These are phyloP conservation scores for Musca vetustissima DNA, from an alignment of 1,140 invertebrate species.

Conservation along the genomic window DNA sequence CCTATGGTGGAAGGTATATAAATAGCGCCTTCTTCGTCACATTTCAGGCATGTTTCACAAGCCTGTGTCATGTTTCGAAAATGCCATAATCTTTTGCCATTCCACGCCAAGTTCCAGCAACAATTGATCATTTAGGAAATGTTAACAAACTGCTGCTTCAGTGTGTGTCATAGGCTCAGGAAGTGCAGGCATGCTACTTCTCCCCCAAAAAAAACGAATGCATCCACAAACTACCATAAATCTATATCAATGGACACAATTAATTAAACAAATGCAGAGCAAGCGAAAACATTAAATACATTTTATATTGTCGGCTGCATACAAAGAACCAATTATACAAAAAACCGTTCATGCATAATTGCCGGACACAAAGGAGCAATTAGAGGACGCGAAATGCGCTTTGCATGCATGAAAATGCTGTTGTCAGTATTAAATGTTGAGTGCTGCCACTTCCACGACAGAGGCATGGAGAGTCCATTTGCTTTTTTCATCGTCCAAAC, in stretches of 20 bases:
- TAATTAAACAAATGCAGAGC: conserved; percentile 26
- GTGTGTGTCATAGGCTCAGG: background rate
- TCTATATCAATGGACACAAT: conserved; percentile 17
- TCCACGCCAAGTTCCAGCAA: too few species aligned
- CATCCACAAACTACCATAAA: background rate
- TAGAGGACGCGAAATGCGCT: conserved; percentile 50
- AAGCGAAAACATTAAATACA: conserved; percentile 21
- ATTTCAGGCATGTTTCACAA: too few species aligned
- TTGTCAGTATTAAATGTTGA: background rate
- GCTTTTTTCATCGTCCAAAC: too few species aligned
- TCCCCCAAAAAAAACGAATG: background rate
- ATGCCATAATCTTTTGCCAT: too few species aligned
- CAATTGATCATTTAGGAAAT: background rate
- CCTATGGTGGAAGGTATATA: too few species aligned
- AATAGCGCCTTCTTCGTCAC: too few species aligned
- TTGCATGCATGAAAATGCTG: conserved; percentile 52
- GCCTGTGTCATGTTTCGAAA: too few species aligned
- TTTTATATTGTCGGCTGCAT: conserved; percentile 18
- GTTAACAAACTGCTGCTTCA: too few species aligned
- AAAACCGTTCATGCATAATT: conserved; percentile 49
- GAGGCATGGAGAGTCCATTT: too few species aligned
- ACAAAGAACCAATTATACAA: conserved; percentile 51
- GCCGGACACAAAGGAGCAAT: conserved; percentile 53
- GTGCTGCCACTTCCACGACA: too few species aligned
- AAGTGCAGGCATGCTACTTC: too few species aligned